Evolutionary conservation across 2,888 invertebrate species (phyloP), one percentile per base, ranked within the genome.

Genomic region (Philopedon plagiatum): DNA sequence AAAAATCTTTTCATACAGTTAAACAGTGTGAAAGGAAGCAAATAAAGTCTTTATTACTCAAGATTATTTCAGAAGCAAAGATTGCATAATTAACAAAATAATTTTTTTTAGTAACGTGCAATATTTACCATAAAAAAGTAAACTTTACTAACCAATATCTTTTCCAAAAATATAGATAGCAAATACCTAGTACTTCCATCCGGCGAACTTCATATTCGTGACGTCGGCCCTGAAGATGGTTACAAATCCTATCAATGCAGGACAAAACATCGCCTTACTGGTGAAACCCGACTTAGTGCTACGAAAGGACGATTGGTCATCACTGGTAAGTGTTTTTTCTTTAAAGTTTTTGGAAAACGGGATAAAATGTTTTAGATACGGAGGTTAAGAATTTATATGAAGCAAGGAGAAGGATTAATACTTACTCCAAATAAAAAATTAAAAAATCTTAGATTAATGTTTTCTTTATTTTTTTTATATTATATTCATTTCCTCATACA

Each of bases 131-230:
- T 29, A 13, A 8, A 4, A 13, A 8, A 19, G 2, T n/a, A 51
- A 39, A 60, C 54, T 39, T 74, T 71, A 72, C 51, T 54, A 15
- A 54, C n/a, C 7, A 54, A 5, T 54, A 15, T 18, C 29, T 54
- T 29, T 15, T 66, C 73, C n/a, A 62, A n/a, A 74, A 39, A 54
- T 49, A 79, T 88, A 97, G 98, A 97, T 87, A 96, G 96, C 80
- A 96, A 98, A 90, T 96, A 97, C 85, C 91, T 97, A 86, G 97
- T 98, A 49, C 89, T 98, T 74, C 95, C 96, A 78, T 95, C 96
- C 82, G 98, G 98, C 77, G 97, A 98, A 87, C 90, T 98, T 76
- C 97, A 98, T 86, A 96, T 98, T 81, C 92, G 95, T 83, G 96
- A 97, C 88, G 97, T 97, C 74, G 94, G 95, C 85, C 95, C 95